These are phyloP conservation scores for Phoebastria nigripes DNA, from an alignment of 2,797 vertebrate genomes.

Conservation along the genomic window DNA sequence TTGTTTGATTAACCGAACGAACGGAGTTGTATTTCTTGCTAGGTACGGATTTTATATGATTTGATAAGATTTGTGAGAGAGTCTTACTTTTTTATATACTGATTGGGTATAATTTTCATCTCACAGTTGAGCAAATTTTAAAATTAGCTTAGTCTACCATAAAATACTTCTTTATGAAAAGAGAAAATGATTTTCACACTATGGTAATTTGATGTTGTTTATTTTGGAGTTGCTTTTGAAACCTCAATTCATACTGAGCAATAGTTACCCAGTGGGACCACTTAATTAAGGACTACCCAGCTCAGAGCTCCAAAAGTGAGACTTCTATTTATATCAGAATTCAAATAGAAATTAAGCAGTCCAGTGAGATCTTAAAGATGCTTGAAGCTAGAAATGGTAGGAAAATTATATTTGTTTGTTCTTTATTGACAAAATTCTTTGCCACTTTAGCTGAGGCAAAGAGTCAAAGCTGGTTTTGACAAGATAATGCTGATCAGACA, in stretches of 20 bases:
- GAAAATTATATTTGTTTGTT: background rate
- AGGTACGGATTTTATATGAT: background rate
- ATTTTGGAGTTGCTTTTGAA: background rate
- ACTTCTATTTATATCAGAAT: background rate
- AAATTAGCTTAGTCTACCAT: background rate
- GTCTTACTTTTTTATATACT: background rate
- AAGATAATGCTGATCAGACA: background rate
- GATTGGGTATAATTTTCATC: constrained; percentile 4
- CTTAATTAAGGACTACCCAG: background rate
- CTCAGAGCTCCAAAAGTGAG: background rate
- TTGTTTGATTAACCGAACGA: constrained; percentile 11
- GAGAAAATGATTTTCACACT: background rate
- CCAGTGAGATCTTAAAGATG: background rate
- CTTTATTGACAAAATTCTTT: background rate
- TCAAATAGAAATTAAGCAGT: background rate
- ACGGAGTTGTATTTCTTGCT: background rate
- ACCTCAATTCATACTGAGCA: background rate
- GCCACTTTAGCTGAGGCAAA: background rate
- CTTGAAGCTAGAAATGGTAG: background rate
- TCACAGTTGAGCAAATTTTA: background rate
- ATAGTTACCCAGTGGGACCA: background rate
- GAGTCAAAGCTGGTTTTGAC: background rate
- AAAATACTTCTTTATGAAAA: background rate
- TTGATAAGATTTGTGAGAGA: constrained; percentile 2
- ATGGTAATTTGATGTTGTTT: background rate